Conservation (phyloP, 2,113 vertebrate species). For the Scolopax mira region DNA sequence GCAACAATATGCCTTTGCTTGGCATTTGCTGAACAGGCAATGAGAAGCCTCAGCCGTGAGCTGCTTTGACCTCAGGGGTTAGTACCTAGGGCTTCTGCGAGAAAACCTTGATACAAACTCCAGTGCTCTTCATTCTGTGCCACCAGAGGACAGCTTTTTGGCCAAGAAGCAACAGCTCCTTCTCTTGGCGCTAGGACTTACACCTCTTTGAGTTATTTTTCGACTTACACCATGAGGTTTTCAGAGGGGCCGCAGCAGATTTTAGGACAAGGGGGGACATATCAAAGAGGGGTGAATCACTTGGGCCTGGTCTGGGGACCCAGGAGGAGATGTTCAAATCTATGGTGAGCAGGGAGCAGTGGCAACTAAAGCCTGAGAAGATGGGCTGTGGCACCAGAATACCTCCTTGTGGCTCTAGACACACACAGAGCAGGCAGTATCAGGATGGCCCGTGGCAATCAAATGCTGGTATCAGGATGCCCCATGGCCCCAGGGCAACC, state of each 20-base stretch:
- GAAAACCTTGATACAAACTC: not conserved
- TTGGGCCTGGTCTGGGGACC: not conserved
- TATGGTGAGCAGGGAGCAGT: not conserved
- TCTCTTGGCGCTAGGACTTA: not conserved
- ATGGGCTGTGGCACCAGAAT: not conserved
- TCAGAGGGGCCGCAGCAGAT: not conserved
- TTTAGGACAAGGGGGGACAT: not conserved
- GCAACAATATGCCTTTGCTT: not conserved
- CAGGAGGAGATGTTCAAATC: not conserved
- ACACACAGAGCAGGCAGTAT: not conserved
- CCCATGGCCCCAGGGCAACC: accelerated
- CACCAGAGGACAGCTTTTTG: not conserved
- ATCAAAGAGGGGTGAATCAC: not conserved
- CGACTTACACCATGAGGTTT: accelerated
- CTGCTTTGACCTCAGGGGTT: not conserved
- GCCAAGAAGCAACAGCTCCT: not conserved
- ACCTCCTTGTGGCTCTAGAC: not conserved
- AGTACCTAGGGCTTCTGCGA: not conserved
- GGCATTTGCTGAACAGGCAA: not conserved
- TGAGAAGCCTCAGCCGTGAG: not conserved
- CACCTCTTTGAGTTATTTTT: not conserved
- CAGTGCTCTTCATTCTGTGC: not conserved
- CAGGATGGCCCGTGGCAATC: no score
- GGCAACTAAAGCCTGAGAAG: not conserved
- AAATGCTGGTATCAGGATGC: not conserved